Evolutionary conservation across 2,113 vertebrate genomes (phyloP), one percentile per base, ranked within the genome.

Genomic region (Bufo gargarizans): DNA sequence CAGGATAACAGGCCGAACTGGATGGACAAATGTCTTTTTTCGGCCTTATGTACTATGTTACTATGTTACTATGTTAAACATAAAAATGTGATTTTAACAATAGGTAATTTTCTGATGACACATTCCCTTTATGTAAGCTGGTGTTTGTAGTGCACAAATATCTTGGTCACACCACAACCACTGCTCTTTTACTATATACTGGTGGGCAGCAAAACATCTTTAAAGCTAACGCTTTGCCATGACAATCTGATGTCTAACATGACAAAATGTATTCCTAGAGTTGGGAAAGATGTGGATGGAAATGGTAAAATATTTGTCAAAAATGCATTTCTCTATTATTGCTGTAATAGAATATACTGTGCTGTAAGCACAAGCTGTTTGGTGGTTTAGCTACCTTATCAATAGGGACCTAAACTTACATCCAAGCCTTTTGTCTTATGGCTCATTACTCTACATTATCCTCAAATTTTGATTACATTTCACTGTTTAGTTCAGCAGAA

Each of bases 361-460:
- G 22, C 67, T 33, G 22, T 33, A 33, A 71, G 43, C 67, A 71
- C n/a, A 71, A 33, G 67, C 22, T 71, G 67, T 71, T 43, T 33
- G 3, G n/a, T 43, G 67, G 67, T 71, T 71, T 71, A 22, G 67
- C 13, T 11, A 11, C n/a, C n/a, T 10, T 71, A 22, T 33, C 67
- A 71, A 71, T 71, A 71, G 67, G 67, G 67, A 71, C 67, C 33
- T 10, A 71, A 71, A 71, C 43, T 12, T 71, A 12, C 67, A 71
- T 71, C 67, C 43, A 71, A 12, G 67, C 67, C 22, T 43, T 71
- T 71, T 71, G 67, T 71, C 67, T 71, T 43, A 71, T 19, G n/a
- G 67, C 67, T 71, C 67, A 71, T 71, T 71, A 71, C 11, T 76
- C 50, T 50, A 50, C 12, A 76, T 76, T 76, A 76, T 76, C 17